Evolutionary conservation across 2,113 vertebrate genomes (phyloP).

Genomic region (Amia ocellicauda): DNA sequence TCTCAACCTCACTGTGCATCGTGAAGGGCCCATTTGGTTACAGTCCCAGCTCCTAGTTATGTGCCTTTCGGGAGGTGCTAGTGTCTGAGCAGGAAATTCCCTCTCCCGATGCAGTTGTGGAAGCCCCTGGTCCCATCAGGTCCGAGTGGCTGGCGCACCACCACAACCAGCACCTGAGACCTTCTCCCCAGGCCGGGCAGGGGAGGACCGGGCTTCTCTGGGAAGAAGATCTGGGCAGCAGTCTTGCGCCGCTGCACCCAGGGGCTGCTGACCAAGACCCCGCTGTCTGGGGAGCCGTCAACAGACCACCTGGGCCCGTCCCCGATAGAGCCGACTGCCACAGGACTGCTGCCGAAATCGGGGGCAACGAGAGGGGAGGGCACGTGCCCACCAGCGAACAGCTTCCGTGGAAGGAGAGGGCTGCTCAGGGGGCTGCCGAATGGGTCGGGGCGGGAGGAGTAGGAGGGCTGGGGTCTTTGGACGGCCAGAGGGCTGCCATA

Average conservation of each 20-base stretch:
- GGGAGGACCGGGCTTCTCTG: accelerated
- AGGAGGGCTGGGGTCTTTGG: conserved; percentile 4
- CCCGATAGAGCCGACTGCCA: neutral
- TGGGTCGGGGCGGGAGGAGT: conserved; percentile 8
- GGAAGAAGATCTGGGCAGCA: neutral
- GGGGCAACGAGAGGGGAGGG: conserved; percentile 17
- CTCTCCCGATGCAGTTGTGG: conserved; percentile 41
- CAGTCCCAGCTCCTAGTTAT: too few relatives aligned
- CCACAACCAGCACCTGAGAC: neutral
- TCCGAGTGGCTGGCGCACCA: conserved; percentile 34
- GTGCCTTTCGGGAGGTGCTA: too few relatives aligned
- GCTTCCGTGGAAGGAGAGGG: conserved; percentile 14
- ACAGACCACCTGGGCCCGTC: conserved; percentile 25
- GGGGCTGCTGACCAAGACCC: neutral
- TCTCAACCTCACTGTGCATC: too few relatives aligned
- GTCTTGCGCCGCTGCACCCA: conserved; percentile 43
- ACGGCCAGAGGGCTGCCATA: conserved; percentile 15
- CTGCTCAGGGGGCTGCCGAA: conserved; percentile 16
- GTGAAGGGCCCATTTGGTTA: too few relatives aligned
- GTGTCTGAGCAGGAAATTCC: conserved; percentile 34
- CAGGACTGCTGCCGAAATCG: conserved; percentile 27
- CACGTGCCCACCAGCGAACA: conserved; percentile 28
- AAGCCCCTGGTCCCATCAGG: conserved; percentile 44
- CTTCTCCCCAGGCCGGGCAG: accelerated
- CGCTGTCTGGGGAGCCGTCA: conserved; percentile 21